Base-by-base conservation (phyloP, 2,888 invertebrate genomes). In the Chrysodeixis includens region DNA sequence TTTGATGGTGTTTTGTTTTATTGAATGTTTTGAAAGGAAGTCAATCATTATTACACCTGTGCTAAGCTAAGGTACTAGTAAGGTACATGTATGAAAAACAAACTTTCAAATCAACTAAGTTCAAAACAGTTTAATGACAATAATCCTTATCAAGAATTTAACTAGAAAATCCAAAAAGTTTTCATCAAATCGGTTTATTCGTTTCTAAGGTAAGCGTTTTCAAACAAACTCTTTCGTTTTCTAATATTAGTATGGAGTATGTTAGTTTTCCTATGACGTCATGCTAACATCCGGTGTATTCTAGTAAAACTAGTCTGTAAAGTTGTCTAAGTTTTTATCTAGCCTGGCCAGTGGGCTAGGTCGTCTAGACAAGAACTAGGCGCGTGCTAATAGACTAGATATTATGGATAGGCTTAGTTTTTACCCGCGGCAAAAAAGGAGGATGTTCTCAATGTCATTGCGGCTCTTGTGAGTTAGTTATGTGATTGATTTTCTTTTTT, bases 311-410 rank as follows among this genome's bases (percentile, higher is more conserved):
- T 5, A 40, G 40, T n/a, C 40, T 40, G n/a, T 40, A 6, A 40
- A 40, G n/a, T n/a, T 4, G 40, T 40, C 40, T 40, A 40, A 6
- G 40, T 40, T 40, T 40, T 40, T 40, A 40, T 40, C 40, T 40
- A 40, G 40, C 40, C 40, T n/a, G 40, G 40, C 40, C 40, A 40
- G 32, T 40, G 40, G 30, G 22, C 14, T 16, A 55, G n/a, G 40
- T 40, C 40, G 40, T 40, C 40, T 40, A 7, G 40, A 40, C 40
- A 40, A 40, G 40, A 40, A 6, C 40, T 35, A 35, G 35, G n/a
- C 40, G 40, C 40, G 40, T 40, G 40, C 40, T 40, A 40, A 40
- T 40, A n/a, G 40, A n/a, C n/a, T 40, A 6, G n/a, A 40, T 14
- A 7, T 5, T 35, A 35, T 35, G 35, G 9, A 14, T 40, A 6